phyloP scores from a whole-genome alignment of 2,797 vertebrate species.

The Coregonus ussuriensis region DNA sequence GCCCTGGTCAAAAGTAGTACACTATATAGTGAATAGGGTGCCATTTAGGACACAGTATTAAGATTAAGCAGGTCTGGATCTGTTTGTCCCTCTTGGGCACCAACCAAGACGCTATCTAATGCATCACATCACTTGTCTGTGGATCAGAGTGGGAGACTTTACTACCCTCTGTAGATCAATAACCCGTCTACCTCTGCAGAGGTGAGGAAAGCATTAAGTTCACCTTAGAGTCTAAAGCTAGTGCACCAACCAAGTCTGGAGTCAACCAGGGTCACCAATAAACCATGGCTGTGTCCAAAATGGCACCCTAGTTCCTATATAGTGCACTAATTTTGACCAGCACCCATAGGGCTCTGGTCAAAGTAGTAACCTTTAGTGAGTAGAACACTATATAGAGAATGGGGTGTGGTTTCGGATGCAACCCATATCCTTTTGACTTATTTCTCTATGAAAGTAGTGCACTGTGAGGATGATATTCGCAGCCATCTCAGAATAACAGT shows the following conservation, averaged over 20 bases:
- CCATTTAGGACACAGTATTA: not conserved
- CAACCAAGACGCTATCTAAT: slow-evolving; percentile 18
- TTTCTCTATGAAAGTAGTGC: not conserved
- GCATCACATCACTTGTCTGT: slow-evolving; percentile 8
- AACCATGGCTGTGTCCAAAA: not conserved
- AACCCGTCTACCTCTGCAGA: slow-evolving; percentile 26
- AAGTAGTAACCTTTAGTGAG: not conserved
- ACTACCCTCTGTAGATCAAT: slow-evolving; percentile 35
- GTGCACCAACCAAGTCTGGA: slow-evolving; percentile 1
- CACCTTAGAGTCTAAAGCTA: not conserved
- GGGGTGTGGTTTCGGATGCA: too few species aligned
- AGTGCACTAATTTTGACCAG: not conserved
- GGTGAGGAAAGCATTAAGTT: not conserved
- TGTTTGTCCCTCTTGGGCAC: slow-evolving; percentile 9
- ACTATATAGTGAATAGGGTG: not conserved
- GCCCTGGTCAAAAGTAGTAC: not conserved
- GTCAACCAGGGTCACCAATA: slow-evolving; percentile 25
- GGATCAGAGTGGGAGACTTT: not conserved
- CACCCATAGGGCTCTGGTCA: not conserved
- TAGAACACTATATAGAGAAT: too few species aligned
- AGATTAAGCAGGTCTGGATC: slow-evolving; percentile 8
- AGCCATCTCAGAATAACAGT: slow-evolving; percentile 26
- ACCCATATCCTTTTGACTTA: slow-evolving; percentile 5
- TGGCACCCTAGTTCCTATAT: not conserved
- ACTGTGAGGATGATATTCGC: too few species aligned